Base-by-base conservation (phyloP, 1,140 invertebrate species). In the Trachymyrmex septentrionalis region DNA sequence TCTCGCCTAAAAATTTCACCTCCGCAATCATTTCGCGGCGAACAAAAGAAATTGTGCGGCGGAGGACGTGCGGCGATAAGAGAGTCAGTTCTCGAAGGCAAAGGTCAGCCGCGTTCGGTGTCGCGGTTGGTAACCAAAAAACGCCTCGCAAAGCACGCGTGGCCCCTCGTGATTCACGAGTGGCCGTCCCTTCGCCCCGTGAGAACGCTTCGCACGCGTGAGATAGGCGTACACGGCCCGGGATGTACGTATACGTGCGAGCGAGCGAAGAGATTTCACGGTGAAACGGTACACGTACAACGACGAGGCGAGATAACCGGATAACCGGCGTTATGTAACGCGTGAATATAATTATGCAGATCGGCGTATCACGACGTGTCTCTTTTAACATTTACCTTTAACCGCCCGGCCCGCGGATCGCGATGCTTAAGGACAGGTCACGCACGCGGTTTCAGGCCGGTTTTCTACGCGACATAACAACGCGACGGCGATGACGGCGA, bases 331-430 rank as follows among this genome's bases (percentile, higher is more conserved):
- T 94, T 94, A 92, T 73, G 90, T 93, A 94, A 93, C 85, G 81
- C 77, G 87, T 81, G 89, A 91, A 93, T 87, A 86, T 93, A 92
- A 93, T 93, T 93, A 94, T 93, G 93, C 93, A 93, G 92, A 93
- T 91, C 88, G 75, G 24, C 14, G 76, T 66, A 84, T 73, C 57
- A 12, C 76, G 59, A 67, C 82, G 84, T 78, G 77, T 87, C 89
- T 89, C 81, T 84, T 78, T 87, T 92, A 93, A 90, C 92, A 93
- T 94, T 93, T 93, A 93, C 91, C 91, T 93, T 92, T 92, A 88
- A 88, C 90, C 90, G 89, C 90, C 90, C 89, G 86, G 69, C 73
- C 64, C 24, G 64, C 67, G 85, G 66, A 90, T 90, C 88, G 88
- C 24, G 53, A 61, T 30, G 38, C 38, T 76, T 84, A 69, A 90